Percentiles rank a stretch among this genome's conserved stretches.
These are phyloP conservation scores for Penaeus indicus DNA, from an alignment of 1,140 invertebrate species.

Conservation along the genomic window DNA sequence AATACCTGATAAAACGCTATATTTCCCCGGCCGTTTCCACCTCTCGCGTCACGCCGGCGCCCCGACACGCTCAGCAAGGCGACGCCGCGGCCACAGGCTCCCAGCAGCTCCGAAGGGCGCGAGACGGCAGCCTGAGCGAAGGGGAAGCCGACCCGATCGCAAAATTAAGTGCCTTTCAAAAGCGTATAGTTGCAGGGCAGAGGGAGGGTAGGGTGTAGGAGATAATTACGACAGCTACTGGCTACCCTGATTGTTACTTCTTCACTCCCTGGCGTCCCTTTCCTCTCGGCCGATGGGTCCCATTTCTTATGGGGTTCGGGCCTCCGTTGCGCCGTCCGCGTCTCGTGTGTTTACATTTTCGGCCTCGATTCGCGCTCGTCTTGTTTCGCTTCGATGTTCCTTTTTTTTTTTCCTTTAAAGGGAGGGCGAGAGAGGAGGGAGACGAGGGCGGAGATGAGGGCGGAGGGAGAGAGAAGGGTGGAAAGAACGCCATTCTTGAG, in stretches of 20 bases:
- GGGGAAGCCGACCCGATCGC: neutral
- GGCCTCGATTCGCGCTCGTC: too few relatives aligned
- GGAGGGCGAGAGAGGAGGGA: neutral
- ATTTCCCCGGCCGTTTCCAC: neutral
- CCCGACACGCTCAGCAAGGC: neutral
- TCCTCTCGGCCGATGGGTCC: conserved; percentile 28
- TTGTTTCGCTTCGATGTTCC: too few relatives aligned
- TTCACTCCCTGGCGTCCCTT: conserved; percentile 35
- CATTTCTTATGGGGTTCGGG: neutral
- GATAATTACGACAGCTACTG: conserved; percentile 51
- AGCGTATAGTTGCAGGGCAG: neutral
- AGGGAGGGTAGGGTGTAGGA: neutral
- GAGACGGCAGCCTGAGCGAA: neutral
- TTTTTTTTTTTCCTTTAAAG: too few relatives aligned
- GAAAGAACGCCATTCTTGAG: too few relatives aligned
- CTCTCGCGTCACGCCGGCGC: neutral
- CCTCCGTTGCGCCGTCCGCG: too few relatives aligned
- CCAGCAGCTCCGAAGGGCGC: neutral
- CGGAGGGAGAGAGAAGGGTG: neutral
- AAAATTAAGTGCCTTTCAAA: conserved; percentile 46
- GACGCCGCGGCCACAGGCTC: neutral
- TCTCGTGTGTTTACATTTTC: too few relatives aligned
- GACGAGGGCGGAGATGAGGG: neutral
- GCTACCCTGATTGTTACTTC: conserved; percentile 40
- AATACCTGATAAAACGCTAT: conserved; percentile 42